Conservation (phyloP, 2,113 vertebrate species). For the Atractosteus spatula region DNA sequence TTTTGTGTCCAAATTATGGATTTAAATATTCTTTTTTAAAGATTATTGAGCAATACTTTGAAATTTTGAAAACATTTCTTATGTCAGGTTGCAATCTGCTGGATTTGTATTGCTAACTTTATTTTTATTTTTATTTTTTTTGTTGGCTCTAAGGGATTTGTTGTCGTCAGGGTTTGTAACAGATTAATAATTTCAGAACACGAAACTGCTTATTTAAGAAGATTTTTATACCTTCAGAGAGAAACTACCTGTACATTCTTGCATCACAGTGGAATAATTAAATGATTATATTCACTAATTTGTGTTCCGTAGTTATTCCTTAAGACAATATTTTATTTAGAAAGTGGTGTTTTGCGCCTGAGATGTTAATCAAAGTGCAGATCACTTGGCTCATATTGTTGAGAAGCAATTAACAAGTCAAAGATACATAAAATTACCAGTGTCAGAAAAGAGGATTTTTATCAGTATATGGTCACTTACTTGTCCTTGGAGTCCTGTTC, state of each 20-base stretch:
- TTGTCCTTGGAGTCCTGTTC: too few relatives aligned
- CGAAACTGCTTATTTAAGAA: slow-evolving; percentile 75
- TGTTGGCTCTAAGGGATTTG: slow-evolving; percentile 36
- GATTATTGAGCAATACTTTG: slow-evolving; percentile 53
- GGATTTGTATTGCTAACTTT: slow-evolving; percentile 72
- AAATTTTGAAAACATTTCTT: slow-evolving; percentile 55
- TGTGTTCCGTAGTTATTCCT: neutral
- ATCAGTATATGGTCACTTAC: too few relatives aligned
- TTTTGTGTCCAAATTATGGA: slow-evolving; percentile 66
- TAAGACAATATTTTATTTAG: too few relatives aligned
- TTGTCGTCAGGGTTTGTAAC: slow-evolving; percentile 60
- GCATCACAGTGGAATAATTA: slow-evolving; percentile 77
- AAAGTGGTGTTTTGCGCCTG: too few relatives aligned
- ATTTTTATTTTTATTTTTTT: slow-evolving; percentile 31
- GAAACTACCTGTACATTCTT: slow-evolving; percentile 74
- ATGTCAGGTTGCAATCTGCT: slow-evolving; percentile 75
- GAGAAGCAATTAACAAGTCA: too few relatives aligned
- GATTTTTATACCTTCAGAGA: slow-evolving; percentile 80
- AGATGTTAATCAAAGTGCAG: too few relatives aligned
- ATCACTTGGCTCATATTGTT: too few relatives aligned
- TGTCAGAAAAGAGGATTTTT: too few relatives aligned
- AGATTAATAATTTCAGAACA: slow-evolving; percentile 50
- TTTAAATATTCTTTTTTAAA: slow-evolving; percentile 63
- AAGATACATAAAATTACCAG: too few relatives aligned
- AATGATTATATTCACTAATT: slow-evolving; percentile 77